A percentile compares a stretch with the other conserved stretches of the same genome.
Conservation (phyloP, 2,797 vertebrate genomes). For the Lacerta viridis region DNA sequence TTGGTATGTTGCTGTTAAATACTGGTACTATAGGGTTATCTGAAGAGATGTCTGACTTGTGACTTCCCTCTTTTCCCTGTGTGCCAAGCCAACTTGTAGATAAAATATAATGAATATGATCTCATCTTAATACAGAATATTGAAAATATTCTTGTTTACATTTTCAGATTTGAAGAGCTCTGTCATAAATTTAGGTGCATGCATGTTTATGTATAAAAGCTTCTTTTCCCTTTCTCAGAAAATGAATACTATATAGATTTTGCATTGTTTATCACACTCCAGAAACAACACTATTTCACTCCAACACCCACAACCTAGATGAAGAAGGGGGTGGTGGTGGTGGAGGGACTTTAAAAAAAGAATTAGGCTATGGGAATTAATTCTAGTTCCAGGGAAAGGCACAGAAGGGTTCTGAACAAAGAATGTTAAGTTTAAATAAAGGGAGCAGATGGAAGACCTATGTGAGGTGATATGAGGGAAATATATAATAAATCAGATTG, state of each 20-base stretch:
- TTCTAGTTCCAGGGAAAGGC: constrained; percentile 5
- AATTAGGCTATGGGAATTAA: not conserved
- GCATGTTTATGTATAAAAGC: not conserved
- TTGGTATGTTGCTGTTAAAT: constrained; percentile 49
- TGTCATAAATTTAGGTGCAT: not conserved
- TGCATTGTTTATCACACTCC: not conserved
- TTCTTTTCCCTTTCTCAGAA: constrained; percentile 1
- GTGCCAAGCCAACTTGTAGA: constrained; percentile 28
- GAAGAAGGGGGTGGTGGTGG: not conserved
- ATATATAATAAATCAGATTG: not conserved
- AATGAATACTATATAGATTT: not conserved
- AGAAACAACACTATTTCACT: not conserved
- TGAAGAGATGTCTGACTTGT: constrained; percentile 53
- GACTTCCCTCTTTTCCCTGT: constrained; percentile 52
- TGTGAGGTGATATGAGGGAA: constrained; percentile 8
- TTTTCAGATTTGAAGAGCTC: not conserved
- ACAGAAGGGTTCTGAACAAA: constrained; percentile 5
- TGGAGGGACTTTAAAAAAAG: not conserved
- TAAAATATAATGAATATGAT: constrained; percentile 61
- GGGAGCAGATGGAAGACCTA: not conserved
- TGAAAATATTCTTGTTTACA: not conserved
- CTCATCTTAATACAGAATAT: not conserved
- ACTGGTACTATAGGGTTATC: constrained; percentile 41
- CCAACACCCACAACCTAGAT: not conserved
- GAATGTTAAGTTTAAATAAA: not conserved